These are phyloP conservation scores for Conistra vaccinii DNA, from an alignment of 2,888 invertebrate genomes.

Conservation along the genomic window DNA sequence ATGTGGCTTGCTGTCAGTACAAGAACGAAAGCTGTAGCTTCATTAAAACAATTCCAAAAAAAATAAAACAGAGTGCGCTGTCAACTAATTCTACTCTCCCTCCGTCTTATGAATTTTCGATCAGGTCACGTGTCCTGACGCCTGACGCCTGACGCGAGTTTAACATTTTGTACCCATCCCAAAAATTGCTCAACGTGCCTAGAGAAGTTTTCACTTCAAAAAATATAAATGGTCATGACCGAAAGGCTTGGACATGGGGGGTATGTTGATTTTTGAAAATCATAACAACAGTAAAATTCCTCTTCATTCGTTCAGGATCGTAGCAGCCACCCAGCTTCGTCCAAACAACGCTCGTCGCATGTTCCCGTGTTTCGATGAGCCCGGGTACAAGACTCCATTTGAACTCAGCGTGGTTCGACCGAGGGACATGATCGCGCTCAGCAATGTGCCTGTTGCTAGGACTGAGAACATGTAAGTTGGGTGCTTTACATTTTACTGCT, in stretches of 20 bases:
- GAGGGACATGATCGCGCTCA: constrained; percentile 90
- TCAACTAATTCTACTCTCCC: too few relatives aligned
- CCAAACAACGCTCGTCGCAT: constrained; percentile 94
- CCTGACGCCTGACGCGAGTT: too few relatives aligned
- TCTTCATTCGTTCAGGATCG: constrained; percentile 81
- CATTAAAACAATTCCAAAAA: too few relatives aligned
- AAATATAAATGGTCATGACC: background rate
- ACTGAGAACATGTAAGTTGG: constrained; percentile 92
- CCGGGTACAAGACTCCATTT: constrained; percentile 94
- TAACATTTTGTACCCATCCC: too few relatives aligned
- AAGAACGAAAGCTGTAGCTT: too few relatives aligned
- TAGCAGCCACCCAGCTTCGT: constrained; percentile 93
- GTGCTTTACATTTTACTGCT: background rate
- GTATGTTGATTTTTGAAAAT: background rate
- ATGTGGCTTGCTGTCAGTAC: too few relatives aligned
- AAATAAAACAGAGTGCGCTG: too few relatives aligned
- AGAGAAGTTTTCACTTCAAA: too few relatives aligned
- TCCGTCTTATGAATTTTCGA: too few relatives aligned
- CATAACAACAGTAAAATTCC: background rate
- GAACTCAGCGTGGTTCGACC: constrained; percentile 92
- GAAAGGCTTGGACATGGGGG: background rate
- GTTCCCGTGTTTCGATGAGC: constrained; percentile 96
- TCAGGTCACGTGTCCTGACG: too few relatives aligned
- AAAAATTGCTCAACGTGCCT: too few relatives aligned
- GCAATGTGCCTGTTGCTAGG: constrained; percentile 91